A percentile compares a stretch with the other conserved stretches of the same genome.
phyloP scores from a whole-genome alignment of 2,113 vertebrate species.

The Lampris incognitus region DNA sequence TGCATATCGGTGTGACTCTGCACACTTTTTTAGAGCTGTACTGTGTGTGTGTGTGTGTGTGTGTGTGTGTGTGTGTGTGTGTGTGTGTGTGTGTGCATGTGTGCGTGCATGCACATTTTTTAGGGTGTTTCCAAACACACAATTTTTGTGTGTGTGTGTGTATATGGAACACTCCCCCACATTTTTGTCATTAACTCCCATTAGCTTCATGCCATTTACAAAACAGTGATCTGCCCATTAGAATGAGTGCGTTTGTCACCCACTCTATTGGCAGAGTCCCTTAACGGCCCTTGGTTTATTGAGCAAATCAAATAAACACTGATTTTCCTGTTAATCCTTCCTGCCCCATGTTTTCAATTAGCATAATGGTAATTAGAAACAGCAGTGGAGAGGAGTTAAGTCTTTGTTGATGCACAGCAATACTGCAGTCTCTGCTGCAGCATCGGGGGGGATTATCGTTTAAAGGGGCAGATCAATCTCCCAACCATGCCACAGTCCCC shows the following conservation, averaged over 20 bases:
- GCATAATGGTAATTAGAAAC: slow-evolving; percentile 54
- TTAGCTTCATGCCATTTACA: not conserved
- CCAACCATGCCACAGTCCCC: no score
- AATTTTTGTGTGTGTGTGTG: slow-evolving; percentile 13
- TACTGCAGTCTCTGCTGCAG: not conserved
- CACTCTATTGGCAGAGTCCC: slow-evolving; percentile 3
- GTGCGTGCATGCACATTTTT: not conserved
- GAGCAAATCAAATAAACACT: slow-evolving; percentile 39
- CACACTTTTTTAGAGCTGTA: no score
- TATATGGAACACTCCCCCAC: not conserved
- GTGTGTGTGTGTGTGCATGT: not conserved
- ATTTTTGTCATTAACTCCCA: slow-evolving; percentile 19
- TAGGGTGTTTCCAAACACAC: not conserved
- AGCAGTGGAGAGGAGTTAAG: slow-evolving; percentile 36
- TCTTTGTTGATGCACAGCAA: slow-evolving; percentile 13
- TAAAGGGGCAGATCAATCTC: not conserved
- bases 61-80: no score
- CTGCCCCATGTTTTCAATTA: slow-evolving; percentile 30
- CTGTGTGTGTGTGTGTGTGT: not conserved
- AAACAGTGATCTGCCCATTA: slow-evolving; percentile 41
- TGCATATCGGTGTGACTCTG: no score
- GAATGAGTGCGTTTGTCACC: slow-evolving; percentile 42
- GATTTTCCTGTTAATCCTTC: slow-evolving; percentile 11
- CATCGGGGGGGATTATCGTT: slow-evolving; percentile 3
- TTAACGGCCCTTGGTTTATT: slow-evolving; percentile 13